Conservation (phyloP, 2,888 invertebrate genomes). For the Nephrotoma guestfalica region DNA sequence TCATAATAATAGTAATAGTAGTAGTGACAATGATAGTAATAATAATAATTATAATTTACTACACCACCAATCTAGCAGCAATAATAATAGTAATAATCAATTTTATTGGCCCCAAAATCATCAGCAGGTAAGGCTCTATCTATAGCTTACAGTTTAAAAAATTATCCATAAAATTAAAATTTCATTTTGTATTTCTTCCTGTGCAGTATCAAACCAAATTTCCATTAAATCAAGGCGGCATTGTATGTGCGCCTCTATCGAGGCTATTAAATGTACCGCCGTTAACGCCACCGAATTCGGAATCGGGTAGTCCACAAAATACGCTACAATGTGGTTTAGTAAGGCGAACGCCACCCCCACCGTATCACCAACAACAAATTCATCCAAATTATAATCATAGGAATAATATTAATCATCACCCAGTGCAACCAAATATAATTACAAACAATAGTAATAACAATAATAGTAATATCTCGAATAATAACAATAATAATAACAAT, state of each 20-base stretch:
- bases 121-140: constrained; percentile 26
- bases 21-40: constrained; percentile 10
- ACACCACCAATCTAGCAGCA: not conserved
- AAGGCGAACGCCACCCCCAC: constrained; percentile 61
- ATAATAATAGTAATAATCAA: constrained; percentile 20
- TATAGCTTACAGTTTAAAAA: not conserved
- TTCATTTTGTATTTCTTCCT: not conserved
- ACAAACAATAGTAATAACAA: constrained; percentile 7
- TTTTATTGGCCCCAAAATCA: constrained; percentile 30
- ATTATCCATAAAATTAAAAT: not conserved
- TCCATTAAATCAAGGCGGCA: constrained; percentile 14
- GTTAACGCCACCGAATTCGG: constrained; percentile 74
- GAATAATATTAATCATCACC: not conserved
- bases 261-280: constrained; percentile 68
- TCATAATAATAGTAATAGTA: constrained; percentile 17
- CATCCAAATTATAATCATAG: constrained; percentile 24
- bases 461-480: constrained; percentile 5
- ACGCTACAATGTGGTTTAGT: constrained; percentile 47
- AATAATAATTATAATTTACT: constrained; percentile 14
- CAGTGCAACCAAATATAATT: not conserved
- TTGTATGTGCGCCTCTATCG: constrained; percentile 28
- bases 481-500: constrained; percentile 6
- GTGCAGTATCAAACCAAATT: constrained; percentile 1
- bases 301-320: constrained; percentile 70
- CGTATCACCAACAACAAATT: constrained; percentile 38